Base-by-base conservation (phyloP, 2,888 invertebrate genomes). In the Cheilosia vulpina region DNA sequence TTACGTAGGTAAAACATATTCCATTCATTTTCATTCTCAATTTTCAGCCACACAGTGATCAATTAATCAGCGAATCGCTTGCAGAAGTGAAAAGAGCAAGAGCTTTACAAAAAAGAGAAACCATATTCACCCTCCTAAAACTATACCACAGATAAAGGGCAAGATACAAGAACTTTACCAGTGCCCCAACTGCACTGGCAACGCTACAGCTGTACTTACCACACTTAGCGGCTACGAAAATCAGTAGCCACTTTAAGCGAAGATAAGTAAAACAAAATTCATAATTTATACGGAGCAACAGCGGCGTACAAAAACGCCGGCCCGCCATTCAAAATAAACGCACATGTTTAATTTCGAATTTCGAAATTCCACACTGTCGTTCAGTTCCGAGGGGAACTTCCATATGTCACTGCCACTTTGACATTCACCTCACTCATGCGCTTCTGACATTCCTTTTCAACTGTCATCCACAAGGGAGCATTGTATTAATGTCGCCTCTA, bases 401-500 rank as follows among this genome's bases (percentile, higher is more conserved):
- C n/a, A 41, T 50, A 71, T 58, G 71, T 50, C 71, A 71, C 58
- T 60, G 53, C 6, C 21, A 13, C 38, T 38, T 58, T 71, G 57
- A 55, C 68, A 69, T 53, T 71, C 45, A 69, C 47, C 71, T 17
- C 47, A 38, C 24, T 50, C 58, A 62, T 62, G 55, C 69, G 57
- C 69, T 17, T 63, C 21, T 69, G 31, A 57, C 47, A 31, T 43
- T 24, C 19, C n/a, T 38, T 27, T 11, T 13, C 24, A 68, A 68
- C 50, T 72, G 71, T 41, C 69, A 57, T 47, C 4, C 13, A 15
- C 17, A 24, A 17, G 9, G 57, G 31, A 57, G 47, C 31, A 27
- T 38, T 65, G 52, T n/a, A 65, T 65, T 38, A 15, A 27, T 15
- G 34, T 34, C 15, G 15, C 34, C 45, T 24, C 13, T 50, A 17